phyloP scores from a whole-genome alignment of 2,797 vertebrate species.

The Naso thynnoides region DNA sequence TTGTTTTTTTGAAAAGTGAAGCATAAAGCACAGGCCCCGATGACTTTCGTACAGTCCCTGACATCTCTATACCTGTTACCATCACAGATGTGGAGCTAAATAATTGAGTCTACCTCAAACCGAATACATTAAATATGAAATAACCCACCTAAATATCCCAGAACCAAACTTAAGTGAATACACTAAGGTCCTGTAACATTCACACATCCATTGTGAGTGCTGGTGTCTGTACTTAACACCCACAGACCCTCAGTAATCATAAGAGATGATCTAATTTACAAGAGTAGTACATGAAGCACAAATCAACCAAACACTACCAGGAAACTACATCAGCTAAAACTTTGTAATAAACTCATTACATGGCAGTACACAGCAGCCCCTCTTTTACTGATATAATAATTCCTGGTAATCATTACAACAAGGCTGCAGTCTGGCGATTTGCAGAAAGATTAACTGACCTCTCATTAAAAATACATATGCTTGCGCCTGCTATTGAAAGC shows the following conservation, averaged over 20 bases:
- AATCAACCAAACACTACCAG: slow-evolving; percentile 3
- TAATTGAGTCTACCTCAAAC: slow-evolving; percentile 23
- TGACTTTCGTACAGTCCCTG: not conserved
- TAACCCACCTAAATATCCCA: slow-evolving; percentile 11
- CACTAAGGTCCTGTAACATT: slow-evolving; percentile 1
- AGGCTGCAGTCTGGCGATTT: slow-evolving; percentile 45
- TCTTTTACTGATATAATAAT: slow-evolving; percentile 6
- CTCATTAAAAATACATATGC: slow-evolving; percentile 63
- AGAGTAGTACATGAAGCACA: not conserved
- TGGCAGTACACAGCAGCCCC: slow-evolving; percentile 1
- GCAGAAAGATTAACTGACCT: slow-evolving; percentile 54
- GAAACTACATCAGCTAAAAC: slow-evolving; percentile 13
- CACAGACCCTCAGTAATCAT: not conserved
- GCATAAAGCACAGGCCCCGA: no score
- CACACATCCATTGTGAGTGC: slow-evolving; percentile 6
- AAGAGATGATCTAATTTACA: not conserved
- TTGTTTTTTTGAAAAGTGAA: not conserved
- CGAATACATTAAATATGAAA: slow-evolving; percentile 30
- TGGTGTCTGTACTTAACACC: not conserved
- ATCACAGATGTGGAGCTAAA: slow-evolving; percentile 3
- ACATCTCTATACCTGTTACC: slow-evolving; percentile 2
- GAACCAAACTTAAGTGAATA: slow-evolving; percentile 1
- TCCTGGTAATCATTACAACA: slow-evolving; percentile 46
- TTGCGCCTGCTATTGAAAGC: slow-evolving; percentile 20
- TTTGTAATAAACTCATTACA: slow-evolving; percentile 29